Percentiles rank a stretch among this genome's conserved stretches.
These are phyloP conservation scores for Nematolebias whitei DNA, from an alignment of 2,113 vertebrate species.

Conservation along the genomic window DNA sequence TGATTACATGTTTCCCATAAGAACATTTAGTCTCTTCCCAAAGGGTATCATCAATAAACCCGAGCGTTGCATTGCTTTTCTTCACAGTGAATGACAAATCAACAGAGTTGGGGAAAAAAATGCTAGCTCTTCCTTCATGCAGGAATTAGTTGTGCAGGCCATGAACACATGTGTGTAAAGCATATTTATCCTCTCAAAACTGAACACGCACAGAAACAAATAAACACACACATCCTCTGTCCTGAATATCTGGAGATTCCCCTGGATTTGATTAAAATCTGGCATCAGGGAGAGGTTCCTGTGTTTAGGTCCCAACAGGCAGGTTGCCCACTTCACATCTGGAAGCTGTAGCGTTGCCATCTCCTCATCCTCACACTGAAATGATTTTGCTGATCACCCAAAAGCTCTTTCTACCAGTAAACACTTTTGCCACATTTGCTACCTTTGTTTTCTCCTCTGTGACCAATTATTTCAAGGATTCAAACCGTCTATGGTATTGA, in stretches of 20 bases:
- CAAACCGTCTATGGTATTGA: constrained; percentile 18
- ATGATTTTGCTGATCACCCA: constrained; percentile 35
- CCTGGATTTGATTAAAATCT: constrained; percentile 79
- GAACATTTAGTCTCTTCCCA: constrained; percentile 45
- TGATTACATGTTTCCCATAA: constrained; percentile 64
- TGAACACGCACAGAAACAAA: constrained; percentile 36
- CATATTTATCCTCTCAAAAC: constrained; percentile 36
- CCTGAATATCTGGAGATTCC: constrained; percentile 68
- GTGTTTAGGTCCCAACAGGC: constrained; percentile 77
- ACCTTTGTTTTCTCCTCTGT: constrained; percentile 49
- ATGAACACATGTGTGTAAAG: constrained; percentile 45
- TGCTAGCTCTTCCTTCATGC: constrained; percentile 28
- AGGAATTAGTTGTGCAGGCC: constrained; percentile 35
- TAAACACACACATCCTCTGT: constrained; percentile 33
- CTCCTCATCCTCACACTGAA: constrained; percentile 41
- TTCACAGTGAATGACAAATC: constrained; percentile 52
- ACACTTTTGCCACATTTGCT: constrained; percentile 43
- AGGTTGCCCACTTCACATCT: constrained; percentile 82
- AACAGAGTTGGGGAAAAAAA: constrained; percentile 52
- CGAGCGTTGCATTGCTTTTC: constrained; percentile 51
- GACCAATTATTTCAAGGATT: constrained; percentile 31
- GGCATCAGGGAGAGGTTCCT: constrained; percentile 77
- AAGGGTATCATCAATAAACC: constrained; percentile 56
- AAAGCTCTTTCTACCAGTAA: constrained; percentile 20
- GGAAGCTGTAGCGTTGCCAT: constrained; percentile 71